phyloP scores from a whole-genome alignment of 2,888 invertebrate species.

The Zygothrica quintamaculata region DNA sequence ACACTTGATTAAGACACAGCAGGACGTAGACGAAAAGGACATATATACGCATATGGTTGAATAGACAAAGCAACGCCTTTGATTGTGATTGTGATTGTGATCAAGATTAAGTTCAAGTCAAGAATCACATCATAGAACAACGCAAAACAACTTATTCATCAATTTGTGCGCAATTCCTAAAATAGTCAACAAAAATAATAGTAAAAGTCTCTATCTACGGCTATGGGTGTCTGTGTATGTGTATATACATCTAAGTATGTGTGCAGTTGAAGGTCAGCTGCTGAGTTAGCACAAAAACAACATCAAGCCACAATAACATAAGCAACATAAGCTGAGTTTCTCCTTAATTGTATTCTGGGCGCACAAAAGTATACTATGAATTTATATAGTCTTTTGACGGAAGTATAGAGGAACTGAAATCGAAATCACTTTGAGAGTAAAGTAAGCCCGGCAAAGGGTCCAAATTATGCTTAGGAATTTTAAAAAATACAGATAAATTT shows the following conservation, averaged over 20 bases:
- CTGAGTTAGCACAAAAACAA: conserved; percentile 56
- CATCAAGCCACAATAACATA: conserved; percentile 41
- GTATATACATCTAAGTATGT: conserved; percentile 4
- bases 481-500: too few relatives aligned
- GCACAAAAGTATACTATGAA: conserved; percentile 37
- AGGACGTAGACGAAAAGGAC: conserved; percentile 21
- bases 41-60: conserved; percentile 30
- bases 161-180: conserved; percentile 67
- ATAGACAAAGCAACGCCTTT: conserved; percentile 44
- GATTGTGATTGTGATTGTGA: conserved; percentile 23
- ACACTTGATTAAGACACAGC: conserved; percentile 59
- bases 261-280: conserved; percentile 55
- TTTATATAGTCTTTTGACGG: conserved; percentile 8
- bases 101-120: conserved; percentile 65
- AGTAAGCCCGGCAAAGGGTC: background rate
- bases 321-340: too few relatives aligned
- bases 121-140: conserved; percentile 41
- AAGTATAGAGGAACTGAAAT: background rate
- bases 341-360: conserved; percentile 28
- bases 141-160: conserved; percentile 68
- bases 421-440: background rate
- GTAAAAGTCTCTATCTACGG: conserved; percentile 23
- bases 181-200: conserved; percentile 61
- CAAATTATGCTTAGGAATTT: too few relatives aligned
- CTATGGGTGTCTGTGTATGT: conserved; percentile 4